phyloP scores from a whole-genome alignment of 2,888 invertebrate genomes.

The Drosophila hawaiiensis region DNA sequence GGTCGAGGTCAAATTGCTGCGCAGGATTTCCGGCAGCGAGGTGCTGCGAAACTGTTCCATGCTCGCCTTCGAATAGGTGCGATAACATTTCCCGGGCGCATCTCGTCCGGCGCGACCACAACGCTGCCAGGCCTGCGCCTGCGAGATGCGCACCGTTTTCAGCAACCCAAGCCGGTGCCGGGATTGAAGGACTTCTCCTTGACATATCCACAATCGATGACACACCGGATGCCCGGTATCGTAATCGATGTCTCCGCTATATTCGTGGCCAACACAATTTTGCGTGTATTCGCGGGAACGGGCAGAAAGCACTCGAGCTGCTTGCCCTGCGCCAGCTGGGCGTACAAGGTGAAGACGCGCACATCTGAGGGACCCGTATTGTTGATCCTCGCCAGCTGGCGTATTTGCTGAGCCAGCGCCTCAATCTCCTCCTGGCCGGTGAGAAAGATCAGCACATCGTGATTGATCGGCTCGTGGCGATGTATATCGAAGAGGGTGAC shows the following conservation, averaged over 20 bases:
- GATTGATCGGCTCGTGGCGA: conserved; percentile 90
- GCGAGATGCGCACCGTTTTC: conserved; percentile 92
- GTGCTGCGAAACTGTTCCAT: conserved; percentile 90
- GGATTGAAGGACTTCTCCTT: conserved; percentile 95
- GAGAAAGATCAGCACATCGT: conserved; percentile 96
- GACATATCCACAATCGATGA: conserved; percentile 96
- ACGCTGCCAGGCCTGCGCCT: conserved; percentile 97
- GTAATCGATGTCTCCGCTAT: conserved; percentile 99
- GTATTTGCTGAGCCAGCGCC: conserved; percentile 90
- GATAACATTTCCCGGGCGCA: conserved; percentile 93
- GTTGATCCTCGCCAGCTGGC: conserved; percentile 88
- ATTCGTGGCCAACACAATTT: conserved; percentile 97
- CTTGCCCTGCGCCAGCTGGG: conserved; percentile 93
- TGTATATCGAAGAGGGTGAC: conserved; percentile 96
- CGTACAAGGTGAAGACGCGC: conserved; percentile 94
- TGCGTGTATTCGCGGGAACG: conserved; percentile 91
- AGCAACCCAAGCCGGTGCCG: conserved; percentile 92
- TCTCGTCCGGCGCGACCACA: conserved; percentile 97
- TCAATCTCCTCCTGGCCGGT: conserved; percentile 99
- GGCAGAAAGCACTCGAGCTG: conserved; percentile 94
- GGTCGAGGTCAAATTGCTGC: conserved; percentile 87
- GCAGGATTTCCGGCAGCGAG: conserved; percentile 94
- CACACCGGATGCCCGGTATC: conserved; percentile 95
- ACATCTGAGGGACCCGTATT: conserved; percentile 87
- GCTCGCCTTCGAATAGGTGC: conserved; percentile 92